These are phyloP conservation scores for Rhadina sibilatrix DNA, from an alignment of 2,113 vertebrate genomes.

Conservation along the genomic window DNA sequence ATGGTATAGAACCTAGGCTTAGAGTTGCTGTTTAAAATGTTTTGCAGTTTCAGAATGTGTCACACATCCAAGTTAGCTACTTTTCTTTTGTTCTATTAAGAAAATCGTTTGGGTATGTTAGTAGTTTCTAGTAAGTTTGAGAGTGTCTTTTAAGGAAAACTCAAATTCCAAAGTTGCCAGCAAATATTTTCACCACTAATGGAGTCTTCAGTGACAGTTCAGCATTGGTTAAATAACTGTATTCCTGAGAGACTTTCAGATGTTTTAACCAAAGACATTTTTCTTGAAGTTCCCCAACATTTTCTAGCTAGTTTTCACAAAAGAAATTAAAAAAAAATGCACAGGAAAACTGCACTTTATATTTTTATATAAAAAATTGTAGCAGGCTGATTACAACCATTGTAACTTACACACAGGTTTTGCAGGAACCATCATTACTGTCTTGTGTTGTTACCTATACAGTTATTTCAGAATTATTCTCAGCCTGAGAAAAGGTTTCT, in stretches of 20 bases:
- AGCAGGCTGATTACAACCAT: neutral
- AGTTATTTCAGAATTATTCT: neutral
- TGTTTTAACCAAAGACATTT: neutral
- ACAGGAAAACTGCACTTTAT: neutral
- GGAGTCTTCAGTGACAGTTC: neutral
- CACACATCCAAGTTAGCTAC: neutral
- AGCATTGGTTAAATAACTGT: neutral
- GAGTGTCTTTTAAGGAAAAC: neutral
- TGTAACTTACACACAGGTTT: neutral
- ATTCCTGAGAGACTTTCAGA: neutral
- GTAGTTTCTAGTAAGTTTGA: neutral
- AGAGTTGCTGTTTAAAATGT: neutral
- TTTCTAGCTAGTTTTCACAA: neutral
- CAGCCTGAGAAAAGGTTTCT: neutral
- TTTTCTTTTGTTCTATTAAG: neutral
- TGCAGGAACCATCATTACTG: neutral
- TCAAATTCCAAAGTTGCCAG: neutral
- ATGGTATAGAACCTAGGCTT: constrained; percentile 54
- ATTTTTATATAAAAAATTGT: neutral
- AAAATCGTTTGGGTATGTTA: neutral
- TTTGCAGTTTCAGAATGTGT: neutral
- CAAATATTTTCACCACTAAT: neutral
- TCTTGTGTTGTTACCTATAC: neutral
- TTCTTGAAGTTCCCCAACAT: neutral
- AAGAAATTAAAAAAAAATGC: neutral